Evolutionary conservation across 2,888 invertebrate genomes (phyloP), one percentile per base, ranked within the genome.

Genomic region (Galerucella nymphaeae): DNA sequence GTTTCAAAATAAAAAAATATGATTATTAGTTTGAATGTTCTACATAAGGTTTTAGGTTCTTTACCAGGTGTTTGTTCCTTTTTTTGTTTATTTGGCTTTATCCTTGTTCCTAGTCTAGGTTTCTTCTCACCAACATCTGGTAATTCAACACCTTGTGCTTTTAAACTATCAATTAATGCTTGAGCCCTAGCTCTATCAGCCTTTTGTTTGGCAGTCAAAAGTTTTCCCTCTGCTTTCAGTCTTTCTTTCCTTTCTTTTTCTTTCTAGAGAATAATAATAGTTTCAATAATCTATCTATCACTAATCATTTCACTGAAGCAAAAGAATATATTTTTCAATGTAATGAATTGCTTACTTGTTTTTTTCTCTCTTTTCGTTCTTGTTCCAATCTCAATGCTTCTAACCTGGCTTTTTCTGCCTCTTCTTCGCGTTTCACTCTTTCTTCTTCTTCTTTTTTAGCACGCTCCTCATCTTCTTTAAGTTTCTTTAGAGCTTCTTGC

Each of bases 221-320:
- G 89, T 87, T 97, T 98, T 2, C 99, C 99, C 87, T 98, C 98
- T n/a, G 95, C 96, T 86, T 98, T 98, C 80, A 97, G 89, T 83
- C 96, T 90, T 82, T 96, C 96, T 86, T 96, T 96, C 65, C 95
- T 90, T 84, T 97, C 97, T 83, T 96, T 96, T 87, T 97, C 70
- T 45, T 70, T 70, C 55, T 62, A 62, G 20, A 18, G 18, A 18
- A 42, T 11, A 38, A 38, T 38, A 38, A 8, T 38, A 38, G 30
- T 9, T 38, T 38, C 9, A 6, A 30, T 30, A 30, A 30, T 30
- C n/a, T n/a, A n/a, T n/a, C n/a, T n/a, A n/a, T n/a, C n/a, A 30
- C 30, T 5, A 30, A 30, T 30, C 6, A 5, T 0, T 30, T 30
- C 6, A 6, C 3, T 6, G 6, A 30, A 30, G 30, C 30, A 30